Base-by-base conservation (phyloP, 64 coral and sea anemone species). In the Actinia equina region DNA sequence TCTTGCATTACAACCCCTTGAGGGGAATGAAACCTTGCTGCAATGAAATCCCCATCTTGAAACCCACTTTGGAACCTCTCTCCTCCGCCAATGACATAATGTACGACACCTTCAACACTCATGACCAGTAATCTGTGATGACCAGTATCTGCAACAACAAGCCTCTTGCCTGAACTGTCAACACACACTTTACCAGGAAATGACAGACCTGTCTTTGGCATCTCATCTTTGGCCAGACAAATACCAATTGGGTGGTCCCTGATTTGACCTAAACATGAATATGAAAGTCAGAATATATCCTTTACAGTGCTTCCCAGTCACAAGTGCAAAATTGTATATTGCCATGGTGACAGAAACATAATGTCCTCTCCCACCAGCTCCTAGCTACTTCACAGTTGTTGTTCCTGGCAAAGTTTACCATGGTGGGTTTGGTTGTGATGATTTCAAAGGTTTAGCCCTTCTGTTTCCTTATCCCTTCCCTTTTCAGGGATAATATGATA, bases 151-250 rank as follows among this genome's bases (percentile, higher is more conserved):
- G 97, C 69, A 25, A 95, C 87, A 25, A 90, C 88, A 45, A 95
- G 60, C 60, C 86, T 95, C 11, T 86, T 80, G 13, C 81, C 91
- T 58, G 55, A 42, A 4, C 79, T 59, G 83, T 93, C 82, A 4
- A 67, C 49, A 59, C 90, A 93, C 16, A 99, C 77, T 77, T 99
- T 99, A 59, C 97, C 97, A 79, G 97, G 97, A 64, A 95, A 99
- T 64, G 83, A 89, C 76, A 99, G 86, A 23, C 49, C 92, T 61
- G 88, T 88, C 59, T 59, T 58, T 25, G 97, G 93, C 19, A 99
- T 93, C 19, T 80, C 61, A 79, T 99, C 49, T 85, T 93, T 99
- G 71, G 82, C 88, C 7, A 99, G 76, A 26, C 70, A 93, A 12
- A 95, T 42, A 5, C 83, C 90, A 87, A 99, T 82, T 22, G 63